These are phyloP conservation scores for Gallinago jamesoni DNA, from an alignment of 2,113 vertebrate species.

Conservation along the genomic window DNA sequence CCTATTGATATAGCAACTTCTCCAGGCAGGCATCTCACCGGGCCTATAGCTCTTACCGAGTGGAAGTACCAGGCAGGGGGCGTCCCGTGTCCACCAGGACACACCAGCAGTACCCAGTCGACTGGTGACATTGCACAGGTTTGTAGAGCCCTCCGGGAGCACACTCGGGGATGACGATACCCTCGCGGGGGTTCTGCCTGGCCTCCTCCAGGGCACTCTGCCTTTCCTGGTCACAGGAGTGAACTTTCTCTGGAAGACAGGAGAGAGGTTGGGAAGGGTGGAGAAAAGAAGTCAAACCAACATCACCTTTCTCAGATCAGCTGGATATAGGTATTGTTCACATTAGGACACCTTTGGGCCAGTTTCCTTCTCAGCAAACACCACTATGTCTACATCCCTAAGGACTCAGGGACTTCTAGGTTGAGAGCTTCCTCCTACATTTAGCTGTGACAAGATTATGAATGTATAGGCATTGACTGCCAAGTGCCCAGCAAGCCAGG, in stretches of 20 bases:
- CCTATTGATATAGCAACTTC: not conserved
- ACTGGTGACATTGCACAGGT: conserved; percentile 97
- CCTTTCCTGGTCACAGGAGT: conserved; percentile 97
- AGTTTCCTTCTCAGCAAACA: not conserved
- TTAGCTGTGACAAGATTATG: not conserved
- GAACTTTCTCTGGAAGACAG: conserved; percentile 89
- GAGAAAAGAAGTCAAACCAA: not conserved
- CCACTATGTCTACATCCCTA: not conserved
- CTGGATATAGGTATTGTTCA: not conserved
- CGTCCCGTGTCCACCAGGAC: conserved; percentile 94
- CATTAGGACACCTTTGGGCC: not conserved
- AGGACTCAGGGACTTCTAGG: not conserved
- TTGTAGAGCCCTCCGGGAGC: conserved; percentile 91
- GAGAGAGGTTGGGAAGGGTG: not conserved
- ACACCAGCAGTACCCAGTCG: conserved; percentile 99
- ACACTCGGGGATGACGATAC: conserved; percentile 94
- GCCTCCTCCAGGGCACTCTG: conserved; percentile 92
- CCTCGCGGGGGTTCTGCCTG: conserved; percentile 85
- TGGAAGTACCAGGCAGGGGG: conserved; percentile 94
- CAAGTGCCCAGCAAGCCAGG: not conserved
- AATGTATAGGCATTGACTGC: not conserved
- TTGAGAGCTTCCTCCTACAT: not conserved
- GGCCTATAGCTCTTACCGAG: conserved; percentile 80
- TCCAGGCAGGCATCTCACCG: not conserved
- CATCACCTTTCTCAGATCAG: not conserved